Conservation (phyloP, 2,113 vertebrate genomes). For the Tautogolabrus adspersus region DNA sequence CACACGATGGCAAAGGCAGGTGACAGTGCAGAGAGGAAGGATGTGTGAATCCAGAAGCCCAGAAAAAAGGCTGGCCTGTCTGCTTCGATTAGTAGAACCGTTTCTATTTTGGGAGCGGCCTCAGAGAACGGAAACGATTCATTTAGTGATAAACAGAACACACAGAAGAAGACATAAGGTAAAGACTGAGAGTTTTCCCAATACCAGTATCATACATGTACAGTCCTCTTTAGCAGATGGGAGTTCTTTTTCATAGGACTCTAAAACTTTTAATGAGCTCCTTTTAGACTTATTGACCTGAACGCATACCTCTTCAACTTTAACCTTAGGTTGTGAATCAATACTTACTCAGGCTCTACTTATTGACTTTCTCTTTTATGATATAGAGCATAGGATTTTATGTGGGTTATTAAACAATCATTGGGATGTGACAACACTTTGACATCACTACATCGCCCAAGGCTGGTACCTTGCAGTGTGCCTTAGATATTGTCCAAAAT, state of each 20-base stretch:
- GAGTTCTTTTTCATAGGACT: too few species aligned
- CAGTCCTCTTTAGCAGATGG: not conserved
- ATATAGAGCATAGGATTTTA: not conserved
- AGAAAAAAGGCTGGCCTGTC: constrained; percentile 49
- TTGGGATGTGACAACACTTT: not conserved
- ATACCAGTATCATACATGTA: not conserved
- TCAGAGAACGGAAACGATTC: constrained; percentile 22
- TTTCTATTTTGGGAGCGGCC: constrained; percentile 67
- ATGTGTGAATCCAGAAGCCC: constrained; percentile 46
- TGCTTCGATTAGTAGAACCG: constrained; percentile 53
- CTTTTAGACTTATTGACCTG: not conserved
- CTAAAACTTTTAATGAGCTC: too few species aligned
- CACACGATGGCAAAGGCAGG: constrained; percentile 40
- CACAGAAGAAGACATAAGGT: not conserved
- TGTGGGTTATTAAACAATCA: not conserved
- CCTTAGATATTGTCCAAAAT: not conserved
- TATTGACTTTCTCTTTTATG: too few species aligned
- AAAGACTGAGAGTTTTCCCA: not conserved
- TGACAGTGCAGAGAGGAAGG: constrained; percentile 33
- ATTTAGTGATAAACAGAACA: constrained; percentile 22
- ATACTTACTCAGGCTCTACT: too few species aligned
- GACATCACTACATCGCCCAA: too few species aligned
- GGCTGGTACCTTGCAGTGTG: not conserved
- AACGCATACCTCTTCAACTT: not conserved
- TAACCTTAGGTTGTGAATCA: not conserved